These are phyloP conservation scores for Meleagris gallopavo DNA, from an alignment of 2,113 vertebrate genomes.

Conservation along the genomic window DNA sequence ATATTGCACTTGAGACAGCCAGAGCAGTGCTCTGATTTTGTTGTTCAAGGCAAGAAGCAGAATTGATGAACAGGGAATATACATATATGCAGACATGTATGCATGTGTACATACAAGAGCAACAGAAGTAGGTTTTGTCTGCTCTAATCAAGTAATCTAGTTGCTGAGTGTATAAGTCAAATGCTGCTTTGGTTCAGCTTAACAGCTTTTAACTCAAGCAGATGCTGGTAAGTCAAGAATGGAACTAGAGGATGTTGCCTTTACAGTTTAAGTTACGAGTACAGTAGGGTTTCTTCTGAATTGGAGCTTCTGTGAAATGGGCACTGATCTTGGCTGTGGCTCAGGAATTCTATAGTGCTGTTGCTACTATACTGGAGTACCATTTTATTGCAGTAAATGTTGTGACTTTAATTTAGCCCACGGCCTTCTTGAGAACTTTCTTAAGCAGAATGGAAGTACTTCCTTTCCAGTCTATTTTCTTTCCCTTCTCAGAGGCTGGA, in stretches of 20 bases:
- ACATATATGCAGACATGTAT: fast-evolving
- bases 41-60: background rate
- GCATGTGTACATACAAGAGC: background rate
- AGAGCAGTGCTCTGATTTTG: background rate
- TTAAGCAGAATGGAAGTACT: conserved; percentile 34
- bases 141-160: background rate
- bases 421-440: conserved; percentile 23
- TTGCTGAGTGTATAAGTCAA: background rate
- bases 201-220: background rate
- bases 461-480: background rate
- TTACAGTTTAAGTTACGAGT: conserved; percentile 24
- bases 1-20: background rate
- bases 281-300: conserved; percentile 20
- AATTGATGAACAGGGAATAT: background rate
- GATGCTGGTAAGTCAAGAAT: background rate
- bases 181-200: background rate
- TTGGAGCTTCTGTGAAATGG: conserved; percentile 49
- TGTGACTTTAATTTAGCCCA: conserved; percentile 14
- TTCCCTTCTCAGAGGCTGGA: background rate
- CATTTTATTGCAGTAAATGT: conserved; percentile 17
- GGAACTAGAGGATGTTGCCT: background rate
- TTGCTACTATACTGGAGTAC: conserved; percentile 36
- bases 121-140: background rate
- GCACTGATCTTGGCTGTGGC: background rate
- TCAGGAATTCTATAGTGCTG: conserved; percentile 45